Conservation (phyloP, 2,888 invertebrate species). For the Lampropteryx suffumata region DNA sequence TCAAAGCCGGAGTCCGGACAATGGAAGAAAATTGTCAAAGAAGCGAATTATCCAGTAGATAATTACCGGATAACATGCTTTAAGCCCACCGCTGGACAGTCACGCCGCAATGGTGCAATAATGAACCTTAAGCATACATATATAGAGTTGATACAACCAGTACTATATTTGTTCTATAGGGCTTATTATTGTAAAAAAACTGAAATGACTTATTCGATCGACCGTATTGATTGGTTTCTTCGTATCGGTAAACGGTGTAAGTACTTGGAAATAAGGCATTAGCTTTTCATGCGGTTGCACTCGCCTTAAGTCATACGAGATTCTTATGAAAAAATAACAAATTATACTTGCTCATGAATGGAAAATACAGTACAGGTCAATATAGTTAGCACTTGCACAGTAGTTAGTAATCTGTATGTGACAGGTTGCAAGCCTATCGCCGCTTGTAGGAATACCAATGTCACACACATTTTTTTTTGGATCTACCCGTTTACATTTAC, state of each 20-base stretch:
- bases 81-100: slow-evolving; percentile 39
- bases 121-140: slow-evolving; percentile 26
- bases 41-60: slow-evolving; percentile 59
- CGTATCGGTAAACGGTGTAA: slow-evolving; percentile 57
- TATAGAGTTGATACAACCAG: slow-evolving; percentile 24
- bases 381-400: too few relatives aligned
- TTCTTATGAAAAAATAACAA: too few relatives aligned
- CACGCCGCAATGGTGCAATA: slow-evolving; percentile 22
- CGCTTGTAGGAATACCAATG: too few relatives aligned
- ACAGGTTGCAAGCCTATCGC: too few relatives aligned
- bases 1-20: slow-evolving; percentile 37
- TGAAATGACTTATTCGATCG: slow-evolving; percentile 30
- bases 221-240: slow-evolving; percentile 67
- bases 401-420: too few relatives aligned
- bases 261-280: slow-evolving; percentile 51
- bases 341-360: too few relatives aligned
- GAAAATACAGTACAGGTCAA: too few relatives aligned
- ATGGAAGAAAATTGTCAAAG: slow-evolving; percentile 65
- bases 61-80: slow-evolving; percentile 59
- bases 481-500: too few relatives aligned
- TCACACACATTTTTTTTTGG: too few relatives aligned
- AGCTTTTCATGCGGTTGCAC: slow-evolving; percentile 32
- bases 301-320: too few relatives aligned
- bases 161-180: slow-evolving; percentile 24
- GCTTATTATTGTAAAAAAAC: slow-evolving; percentile 56